Percentiles rank a stretch among this genome's conserved stretches.
Conservation (phyloP, 1,140 invertebrate species). For the Idris sp. region DNA sequence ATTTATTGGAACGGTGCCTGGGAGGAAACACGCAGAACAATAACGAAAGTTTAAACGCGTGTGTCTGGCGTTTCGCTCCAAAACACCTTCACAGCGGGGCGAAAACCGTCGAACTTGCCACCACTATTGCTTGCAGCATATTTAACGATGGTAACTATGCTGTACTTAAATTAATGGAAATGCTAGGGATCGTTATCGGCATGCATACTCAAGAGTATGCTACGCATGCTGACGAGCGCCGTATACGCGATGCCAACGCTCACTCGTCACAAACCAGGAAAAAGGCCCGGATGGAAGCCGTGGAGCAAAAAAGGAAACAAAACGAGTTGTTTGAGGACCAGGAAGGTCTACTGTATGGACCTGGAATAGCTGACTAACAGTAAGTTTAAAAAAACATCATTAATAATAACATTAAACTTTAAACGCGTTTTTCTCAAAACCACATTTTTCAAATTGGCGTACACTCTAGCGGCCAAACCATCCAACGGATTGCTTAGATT, state of each 20-base stretch:
- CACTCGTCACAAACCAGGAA: too few relatives aligned
- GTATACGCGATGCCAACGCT: too few relatives aligned
- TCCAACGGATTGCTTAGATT: background rate
- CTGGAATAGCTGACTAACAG: conserved; percentile 2
- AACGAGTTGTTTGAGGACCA: background rate
- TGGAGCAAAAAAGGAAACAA: too few relatives aligned
- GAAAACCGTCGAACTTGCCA: conserved; percentile 38
- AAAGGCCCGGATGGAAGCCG: too few relatives aligned
- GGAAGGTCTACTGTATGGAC: background rate
- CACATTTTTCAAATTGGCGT: background rate
- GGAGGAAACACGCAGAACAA: conserved; percentile 51
- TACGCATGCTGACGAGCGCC: too few relatives aligned
- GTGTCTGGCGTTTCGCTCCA: conserved; percentile 28
- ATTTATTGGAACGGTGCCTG: conserved; percentile 33
- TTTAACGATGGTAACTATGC: conserved; percentile 35
- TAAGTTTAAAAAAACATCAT: background rate
- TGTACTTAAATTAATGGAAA: background rate
- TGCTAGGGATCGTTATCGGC: too few relatives aligned
- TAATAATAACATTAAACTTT: background rate
- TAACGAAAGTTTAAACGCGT: conserved; percentile 50
- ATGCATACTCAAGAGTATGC: too few relatives aligned
- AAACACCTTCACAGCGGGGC: conserved; percentile 33
- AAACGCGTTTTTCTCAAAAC: conserved; percentile 4
- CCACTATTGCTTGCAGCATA: conserved; percentile 17
- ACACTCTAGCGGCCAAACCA: background rate